phyloP scores from a whole-genome alignment of 2,797 vertebrate genomes.

The Crypturellus tataupa region DNA sequence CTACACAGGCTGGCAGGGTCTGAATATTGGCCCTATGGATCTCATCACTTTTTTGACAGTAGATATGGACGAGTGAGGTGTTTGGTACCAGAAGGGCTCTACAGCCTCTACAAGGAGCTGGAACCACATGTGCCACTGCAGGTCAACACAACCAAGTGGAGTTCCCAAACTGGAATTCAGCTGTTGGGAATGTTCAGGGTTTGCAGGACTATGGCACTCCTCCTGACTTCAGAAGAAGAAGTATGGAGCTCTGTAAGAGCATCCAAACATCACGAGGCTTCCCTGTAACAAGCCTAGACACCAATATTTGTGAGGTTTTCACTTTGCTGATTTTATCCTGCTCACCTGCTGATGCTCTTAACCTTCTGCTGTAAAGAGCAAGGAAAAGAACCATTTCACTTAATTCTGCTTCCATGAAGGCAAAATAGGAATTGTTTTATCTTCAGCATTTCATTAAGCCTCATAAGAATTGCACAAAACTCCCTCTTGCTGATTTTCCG shows the following conservation, averaged over 20 bases:
- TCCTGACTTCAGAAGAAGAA: neutral
- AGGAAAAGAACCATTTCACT: conserved; percentile 64
- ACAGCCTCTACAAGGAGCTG: neutral
- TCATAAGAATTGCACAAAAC: conserved; percentile 69
- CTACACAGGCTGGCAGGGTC: neutral
- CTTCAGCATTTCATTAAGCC: conserved; percentile 70
- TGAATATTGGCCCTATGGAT: neutral
- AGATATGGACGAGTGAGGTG: neutral
- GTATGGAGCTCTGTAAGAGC: neutral
- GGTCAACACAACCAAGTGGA: neutral
- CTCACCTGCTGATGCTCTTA: conserved; percentile 70
- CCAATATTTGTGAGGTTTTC: conserved; percentile 11
- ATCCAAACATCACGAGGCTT: neutral
- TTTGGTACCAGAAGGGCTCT: neutral
- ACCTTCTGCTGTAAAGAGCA: conserved; percentile 51
- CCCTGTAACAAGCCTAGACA: neutral
- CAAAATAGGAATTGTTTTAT: conserved; percentile 72
- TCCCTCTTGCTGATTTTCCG: conserved; percentile 37
- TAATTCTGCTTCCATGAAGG: conserved; percentile 64
- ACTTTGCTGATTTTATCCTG: conserved; percentile 56
- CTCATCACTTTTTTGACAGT: neutral
- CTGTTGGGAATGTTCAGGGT: neutral
- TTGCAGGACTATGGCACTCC: neutral
- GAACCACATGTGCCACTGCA: fast-evolving
- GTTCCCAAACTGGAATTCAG: neutral